Base-by-base conservation (phyloP, 2,113 vertebrate genomes). In the Bubo blakistoni region DNA sequence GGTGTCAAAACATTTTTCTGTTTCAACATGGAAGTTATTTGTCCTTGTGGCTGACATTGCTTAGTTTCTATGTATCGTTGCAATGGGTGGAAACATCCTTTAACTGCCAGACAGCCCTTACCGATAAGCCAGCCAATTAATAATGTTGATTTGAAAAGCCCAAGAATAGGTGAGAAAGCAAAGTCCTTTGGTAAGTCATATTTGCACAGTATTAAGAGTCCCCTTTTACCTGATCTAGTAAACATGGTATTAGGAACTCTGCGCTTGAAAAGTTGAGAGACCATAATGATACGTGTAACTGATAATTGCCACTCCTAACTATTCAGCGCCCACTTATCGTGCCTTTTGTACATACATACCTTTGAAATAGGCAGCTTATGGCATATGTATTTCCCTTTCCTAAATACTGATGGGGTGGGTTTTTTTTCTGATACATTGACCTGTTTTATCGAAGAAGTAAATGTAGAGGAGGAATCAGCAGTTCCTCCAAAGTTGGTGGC, bases 61-160 rank as follows among this genome's bases (percentile, higher is more conserved):
- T 96, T 4, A 78, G 98, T 98, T 98, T 98, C 98, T 97, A 98
- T 92, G 97, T 94, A 97, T 95, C 93, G 47, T 92, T 95, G 96
- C 97, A 83, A 96, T 97, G 97, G 97, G 94, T 97, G 98, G 98
- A 98, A 98, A 97, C 97, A 97, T 97, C 98, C 95, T 98, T 96
- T 90, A 96, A 91, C 97, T 86, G 90, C 98, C 98, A 97, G 98
- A 97, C 97, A 95, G 96, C 94, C 87, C 97, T 97, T 89, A 85
- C 47, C 42, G 98, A 98, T 98, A 98, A 98, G 98, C 88, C 76
- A 1, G 70, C 96, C 97, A 90, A 97, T 97, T 97, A 98, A 91
- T 96, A 97, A 98, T 93, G 92, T 78, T 81, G 78, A 95, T 96
- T 95, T 96, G 96, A 97, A 97, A 96, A 97, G 97, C 94, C 38